phyloP scores from a whole-genome alignment of 2,797 vertebrate species.

The Lutjanus campechanus region DNA sequence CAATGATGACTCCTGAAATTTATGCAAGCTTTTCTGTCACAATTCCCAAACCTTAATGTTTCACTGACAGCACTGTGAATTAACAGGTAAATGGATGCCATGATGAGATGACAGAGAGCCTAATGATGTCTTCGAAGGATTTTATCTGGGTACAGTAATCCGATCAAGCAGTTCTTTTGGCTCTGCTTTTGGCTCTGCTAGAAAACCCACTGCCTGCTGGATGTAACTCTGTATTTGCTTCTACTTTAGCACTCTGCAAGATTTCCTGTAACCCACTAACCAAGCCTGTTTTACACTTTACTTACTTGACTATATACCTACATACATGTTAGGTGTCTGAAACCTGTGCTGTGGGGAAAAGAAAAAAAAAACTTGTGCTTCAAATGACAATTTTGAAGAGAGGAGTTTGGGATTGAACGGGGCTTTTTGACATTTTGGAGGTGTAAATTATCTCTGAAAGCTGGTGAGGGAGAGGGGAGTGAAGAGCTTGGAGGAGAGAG shows the following conservation, averaged over 20 bases:
- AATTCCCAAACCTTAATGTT: constrained; percentile 32
- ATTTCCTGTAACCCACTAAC: constrained; percentile 78
- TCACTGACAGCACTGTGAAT: constrained; percentile 77
- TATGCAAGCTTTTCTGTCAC: not conserved
- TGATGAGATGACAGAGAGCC: constrained; percentile 84
- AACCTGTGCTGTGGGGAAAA: not conserved
- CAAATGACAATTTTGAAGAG: constrained; percentile 22
- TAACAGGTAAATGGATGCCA: constrained; percentile 93
- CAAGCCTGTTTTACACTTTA: constrained; percentile 35
- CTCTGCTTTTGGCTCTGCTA: constrained; percentile 61
- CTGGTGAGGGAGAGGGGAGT: constrained; percentile 18
- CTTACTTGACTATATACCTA: constrained; percentile 10
- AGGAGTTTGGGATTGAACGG: constrained; percentile 18
- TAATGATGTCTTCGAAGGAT: constrained; percentile 83
- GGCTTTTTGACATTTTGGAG: constrained; percentile 68
- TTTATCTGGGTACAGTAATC: constrained; percentile 93
- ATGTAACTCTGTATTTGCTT: constrained; percentile 42
- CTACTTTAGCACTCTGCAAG: constrained; percentile 31
- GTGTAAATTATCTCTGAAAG: constrained; percentile 57
- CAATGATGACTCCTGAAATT: not conserved
- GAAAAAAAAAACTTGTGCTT: not conserved
- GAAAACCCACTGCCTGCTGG: constrained; percentile 55
- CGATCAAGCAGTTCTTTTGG: constrained; percentile 54
- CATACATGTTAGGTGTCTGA: constrained; percentile 4
- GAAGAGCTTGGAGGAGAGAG: constrained; percentile 28